Conservation (phyloP, 2,888 invertebrate species). For the Perdita meconis region DNA sequence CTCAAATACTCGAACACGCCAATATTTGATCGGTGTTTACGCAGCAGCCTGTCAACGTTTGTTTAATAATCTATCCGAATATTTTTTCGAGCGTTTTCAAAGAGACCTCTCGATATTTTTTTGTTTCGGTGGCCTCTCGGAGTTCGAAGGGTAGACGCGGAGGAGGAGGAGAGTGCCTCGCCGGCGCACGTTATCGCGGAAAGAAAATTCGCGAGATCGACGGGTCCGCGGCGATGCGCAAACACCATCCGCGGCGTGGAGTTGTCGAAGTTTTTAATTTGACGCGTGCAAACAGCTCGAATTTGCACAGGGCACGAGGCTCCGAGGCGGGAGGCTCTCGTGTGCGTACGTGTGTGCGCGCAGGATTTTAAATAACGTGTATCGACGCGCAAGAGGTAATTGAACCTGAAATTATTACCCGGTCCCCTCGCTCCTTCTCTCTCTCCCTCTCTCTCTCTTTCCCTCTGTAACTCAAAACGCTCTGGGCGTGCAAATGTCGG, state of each 20-base stretch:
- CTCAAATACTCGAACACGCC: slow-evolving; percentile 23
- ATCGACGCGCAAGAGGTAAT: slow-evolving; percentile 62
- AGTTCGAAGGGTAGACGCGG: not conserved
- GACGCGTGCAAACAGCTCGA: slow-evolving; percentile 52
- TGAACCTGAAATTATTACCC: slow-evolving; percentile 67
- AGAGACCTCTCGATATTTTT: slow-evolving; percentile 1
- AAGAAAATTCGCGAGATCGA: slow-evolving; percentile 29
- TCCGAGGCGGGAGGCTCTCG: slow-evolving; percentile 40
- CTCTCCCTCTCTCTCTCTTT: too few relatives aligned
- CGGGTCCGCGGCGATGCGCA: slow-evolving; percentile 10
- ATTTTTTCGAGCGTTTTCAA: slow-evolving; percentile 29
- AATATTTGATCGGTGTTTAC: slow-evolving; percentile 46
- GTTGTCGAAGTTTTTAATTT: slow-evolving; percentile 44
- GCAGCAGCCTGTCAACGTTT: slow-evolving; percentile 39
- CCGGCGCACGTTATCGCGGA: not conserved
- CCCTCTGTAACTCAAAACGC: slow-evolving; percentile 56
- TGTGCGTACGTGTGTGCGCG: too few relatives aligned
- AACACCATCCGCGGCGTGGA: slow-evolving; percentile 11
- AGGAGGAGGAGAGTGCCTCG: not conserved
- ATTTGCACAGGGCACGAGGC: slow-evolving; percentile 31
- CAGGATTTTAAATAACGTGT: slow-evolving; percentile 59
- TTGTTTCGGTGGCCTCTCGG: too few relatives aligned
- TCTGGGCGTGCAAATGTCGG: slow-evolving; percentile 48
- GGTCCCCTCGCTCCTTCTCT: slow-evolving; percentile 10
- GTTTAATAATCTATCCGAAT: slow-evolving; percentile 35